Evolutionary conservation across 2,888 invertebrate genomes (phyloP), one percentile per base, ranked within the genome.

Genomic region (Diadegma fenestrale): DNA sequence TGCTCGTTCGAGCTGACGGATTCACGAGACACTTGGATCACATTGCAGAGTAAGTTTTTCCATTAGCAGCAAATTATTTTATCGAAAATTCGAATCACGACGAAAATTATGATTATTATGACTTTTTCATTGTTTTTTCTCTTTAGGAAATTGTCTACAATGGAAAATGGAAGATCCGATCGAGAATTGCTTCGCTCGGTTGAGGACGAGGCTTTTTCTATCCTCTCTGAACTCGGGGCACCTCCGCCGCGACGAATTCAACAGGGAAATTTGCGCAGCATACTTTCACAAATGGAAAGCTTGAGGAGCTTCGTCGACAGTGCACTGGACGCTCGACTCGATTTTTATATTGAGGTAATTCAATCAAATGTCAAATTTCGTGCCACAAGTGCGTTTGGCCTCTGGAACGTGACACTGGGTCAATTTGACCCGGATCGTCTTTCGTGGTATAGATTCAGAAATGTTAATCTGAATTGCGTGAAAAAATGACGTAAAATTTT

Each of bases 311-410:
- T 90, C 17, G 90, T 93, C 0, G 91, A 93, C 48, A 37, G 63
- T 3, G 90, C 89, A 0, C n/a, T 94, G 7, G 90, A 93, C 68
- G 88, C 90, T 0, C 90, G 93, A 17, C 88, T 94, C 12, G 93
- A 94, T 72, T 92, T 93, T 79, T 93, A 93, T 77, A 92, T 94
- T 22, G 93, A 93, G 89, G 93, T 93, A 90, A 8, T 12, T 37
- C 1, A 51, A 10, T 33, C 12, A 2, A 8, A 17, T 0, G 41
- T 43, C 10, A 7, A 41, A 10, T 22, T 14, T 5, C 7, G 4
- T 54, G 54, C 14, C 12, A 12, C 14, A 58, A 26, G 1, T 7
- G 10, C 8, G 1, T 10, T 37, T 37, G 37, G 37, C 37, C 37
- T 37, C 10, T 5, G 37, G 37, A 37, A 37, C 37, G 37, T 8